phyloP scores from a whole-genome alignment of 2,797 vertebrate genomes.

The Arctocebus calabarensis region DNA sequence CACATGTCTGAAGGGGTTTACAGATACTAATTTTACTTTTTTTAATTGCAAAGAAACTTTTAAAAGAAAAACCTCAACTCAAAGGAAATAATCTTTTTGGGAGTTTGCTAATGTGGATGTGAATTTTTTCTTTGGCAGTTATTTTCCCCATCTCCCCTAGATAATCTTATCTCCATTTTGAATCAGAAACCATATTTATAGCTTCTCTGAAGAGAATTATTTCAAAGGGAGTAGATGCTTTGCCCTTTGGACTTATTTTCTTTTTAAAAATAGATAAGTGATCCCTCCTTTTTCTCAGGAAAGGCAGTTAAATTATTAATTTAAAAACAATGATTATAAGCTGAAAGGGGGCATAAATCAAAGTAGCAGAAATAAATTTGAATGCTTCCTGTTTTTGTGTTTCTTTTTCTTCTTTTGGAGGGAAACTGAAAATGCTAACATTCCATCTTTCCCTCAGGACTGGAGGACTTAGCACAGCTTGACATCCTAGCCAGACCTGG shows the following conservation, averaged over 20 bases:
- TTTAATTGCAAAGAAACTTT: conserved; percentile 61
- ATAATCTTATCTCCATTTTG: conserved; percentile 85
- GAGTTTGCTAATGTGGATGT: conserved; percentile 79
- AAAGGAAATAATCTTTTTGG: conserved; percentile 61
- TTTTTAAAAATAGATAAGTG: conserved; percentile 85
- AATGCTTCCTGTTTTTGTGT: conserved; percentile 72
- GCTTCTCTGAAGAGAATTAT: conserved; percentile 85
- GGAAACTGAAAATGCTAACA: conserved; percentile 52
- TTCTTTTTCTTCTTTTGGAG: conserved; percentile 62
- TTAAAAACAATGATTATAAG: conserved; percentile 82
- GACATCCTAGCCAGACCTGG: background rate
- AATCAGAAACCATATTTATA: conserved; percentile 83
- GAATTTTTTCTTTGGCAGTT: conserved; percentile 84
- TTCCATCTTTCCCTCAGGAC: conserved; percentile 46
- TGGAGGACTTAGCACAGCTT: background rate
- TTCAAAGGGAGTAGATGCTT: conserved; percentile 85
- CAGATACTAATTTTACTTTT: conserved; percentile 72
- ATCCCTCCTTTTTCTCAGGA: conserved; percentile 81
- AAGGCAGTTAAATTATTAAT: conserved; percentile 83
- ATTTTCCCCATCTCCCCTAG: conserved; percentile 49
- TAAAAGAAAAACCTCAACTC: conserved; percentile 65
- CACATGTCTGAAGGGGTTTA: conserved; percentile 74
- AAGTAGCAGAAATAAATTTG: conserved; percentile 58
- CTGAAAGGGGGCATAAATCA: conserved; percentile 75
- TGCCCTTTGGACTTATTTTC: conserved; percentile 85